Percentiles rank a stretch among this genome's conserved stretches.
Conservation (phyloP, 2,113 vertebrate genomes). For the Toxotes chatareus region DNA sequence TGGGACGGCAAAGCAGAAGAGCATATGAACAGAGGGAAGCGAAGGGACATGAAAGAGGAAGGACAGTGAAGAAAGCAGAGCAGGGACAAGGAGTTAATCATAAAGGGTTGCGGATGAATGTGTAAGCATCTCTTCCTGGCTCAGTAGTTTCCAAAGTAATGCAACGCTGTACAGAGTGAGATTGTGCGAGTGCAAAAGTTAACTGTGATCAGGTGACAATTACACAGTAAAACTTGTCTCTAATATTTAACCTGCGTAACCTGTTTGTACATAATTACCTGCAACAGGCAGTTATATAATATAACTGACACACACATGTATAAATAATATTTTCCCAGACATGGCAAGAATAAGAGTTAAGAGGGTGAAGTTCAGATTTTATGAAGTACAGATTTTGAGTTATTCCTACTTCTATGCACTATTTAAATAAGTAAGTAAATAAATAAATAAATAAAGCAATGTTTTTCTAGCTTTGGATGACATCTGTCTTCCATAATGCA, state of each 20-base stretch:
- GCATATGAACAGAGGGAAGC: conserved; percentile 14
- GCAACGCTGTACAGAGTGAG: background rate
- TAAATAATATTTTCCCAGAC: background rate
- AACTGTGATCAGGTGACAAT: conserved; percentile 41
- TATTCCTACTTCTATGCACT: background rate
- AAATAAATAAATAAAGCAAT: no score
- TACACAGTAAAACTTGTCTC: background rate
- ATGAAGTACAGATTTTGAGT: background rate
- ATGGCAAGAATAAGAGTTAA: background rate
- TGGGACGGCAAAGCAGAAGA: conserved; percentile 9
- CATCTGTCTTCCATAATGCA: background rate
- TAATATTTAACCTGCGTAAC: conserved; percentile 64
- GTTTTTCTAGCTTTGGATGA: background rate
- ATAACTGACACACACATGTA: background rate
- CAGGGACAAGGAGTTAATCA: conserved; percentile 35
- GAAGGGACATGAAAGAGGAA: conserved; percentile 54
- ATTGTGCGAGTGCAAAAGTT: conserved; percentile 6
- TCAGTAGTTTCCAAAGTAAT: conserved; percentile 7
- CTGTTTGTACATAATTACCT: conserved; percentile 48
- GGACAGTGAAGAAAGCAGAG: conserved; percentile 32
- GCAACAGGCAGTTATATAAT: background rate
- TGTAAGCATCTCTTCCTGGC: conserved; percentile 12
- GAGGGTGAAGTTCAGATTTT: background rate
- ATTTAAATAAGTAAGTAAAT: no score
- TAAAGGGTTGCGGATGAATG: conserved; percentile 17